Base-by-base conservation (phyloP, 92 coral and sea anemone genomes). In the Metridium senile region DNA sequence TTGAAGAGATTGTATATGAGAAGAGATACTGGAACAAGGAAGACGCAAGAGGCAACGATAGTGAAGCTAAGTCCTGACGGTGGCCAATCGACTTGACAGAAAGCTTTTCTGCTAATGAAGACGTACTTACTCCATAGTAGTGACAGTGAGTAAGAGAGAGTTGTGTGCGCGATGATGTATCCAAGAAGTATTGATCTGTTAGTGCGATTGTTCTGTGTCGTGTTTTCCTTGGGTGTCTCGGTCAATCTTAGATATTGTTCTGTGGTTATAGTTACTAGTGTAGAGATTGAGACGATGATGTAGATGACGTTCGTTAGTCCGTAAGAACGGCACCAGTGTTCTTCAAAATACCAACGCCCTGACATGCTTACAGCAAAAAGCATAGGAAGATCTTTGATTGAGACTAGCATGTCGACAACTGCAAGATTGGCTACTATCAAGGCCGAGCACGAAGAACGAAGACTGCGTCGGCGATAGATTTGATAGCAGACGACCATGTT, bases 91-190 rank as follows among this genome's bases (percentile, higher is more conserved):
- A 95, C 96, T 67, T 87, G 91, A 26, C 99, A 95, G 78, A 95
- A 95, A 1, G 99, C 99, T 77, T 95, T 95, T 32, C 99, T 82
- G 81, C 97, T 93, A 70, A 95, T 88, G 82, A 95, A 95, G 20
- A 89, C 97, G 66, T 95, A 95, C 78, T 95, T 95, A 76, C 99
- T 95, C 99, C 99, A 95, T 9, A 95, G 81, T 57, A 95, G 73
- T 21, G 97, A 89, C 57, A 95, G 82, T 26, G 99, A 95, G 88
- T 92, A 95, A 1, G 99, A 95, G 21, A 95, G 73, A 20, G 99
- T 95, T 1, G 99, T 95, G 87, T 95, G 99, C 2, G 97, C 97
- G 71, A 95, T 93, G 74, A 95, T 90, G 79, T 92, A 95, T 7
- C 99, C 99, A 28, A 95, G 87, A 8, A 93, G 84, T 61, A 89